Evolutionary conservation across 2,113 vertebrate species (phyloP).

Genomic region (Terrapene triunguis): DNA sequence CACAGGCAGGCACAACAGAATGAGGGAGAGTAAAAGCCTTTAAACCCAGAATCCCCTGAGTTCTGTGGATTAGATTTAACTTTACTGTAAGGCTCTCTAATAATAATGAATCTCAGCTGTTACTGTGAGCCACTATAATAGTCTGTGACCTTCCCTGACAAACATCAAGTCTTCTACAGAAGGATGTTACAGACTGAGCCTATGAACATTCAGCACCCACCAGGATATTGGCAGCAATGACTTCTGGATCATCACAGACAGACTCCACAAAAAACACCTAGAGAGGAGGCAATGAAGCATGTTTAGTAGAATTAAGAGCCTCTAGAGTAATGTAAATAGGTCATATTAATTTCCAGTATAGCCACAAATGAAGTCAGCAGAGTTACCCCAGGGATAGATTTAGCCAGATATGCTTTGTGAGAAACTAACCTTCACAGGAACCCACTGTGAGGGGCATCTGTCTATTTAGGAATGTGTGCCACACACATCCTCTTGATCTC

Average conservation of each 20-base stretch:
- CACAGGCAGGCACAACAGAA: not conserved
- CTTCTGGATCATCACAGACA: slow-evolving; percentile 95
- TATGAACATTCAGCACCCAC: slow-evolving; percentile 73
- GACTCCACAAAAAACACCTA: slow-evolving; percentile 99
- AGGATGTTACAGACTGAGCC: not conserved
- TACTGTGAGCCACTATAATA: accelerated
- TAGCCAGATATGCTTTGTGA: not conserved
- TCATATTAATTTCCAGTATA: not conserved
- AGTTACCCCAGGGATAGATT: not conserved
- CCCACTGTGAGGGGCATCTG: too few species aligned
- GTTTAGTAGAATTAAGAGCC: not conserved
- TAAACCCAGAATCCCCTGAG: not conserved
- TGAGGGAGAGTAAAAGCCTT: not conserved
- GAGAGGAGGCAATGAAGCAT: not conserved
- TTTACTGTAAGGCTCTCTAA: not conserved
- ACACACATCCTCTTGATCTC: not conserved
- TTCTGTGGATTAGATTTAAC: not conserved
- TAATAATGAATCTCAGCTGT: accelerated
- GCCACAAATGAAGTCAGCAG: not conserved
- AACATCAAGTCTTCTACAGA: accelerated
- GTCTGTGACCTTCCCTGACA: not conserved
- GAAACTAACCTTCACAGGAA: not conserved
- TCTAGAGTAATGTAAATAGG: not conserved
- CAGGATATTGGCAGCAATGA: slow-evolving; percentile 98
- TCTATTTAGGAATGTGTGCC: not conserved